Percentiles rank a stretch among this genome's conserved stretches.
phyloP scores from a whole-genome alignment of 2,888 invertebrate species.

The Coelopa pilipes region DNA sequence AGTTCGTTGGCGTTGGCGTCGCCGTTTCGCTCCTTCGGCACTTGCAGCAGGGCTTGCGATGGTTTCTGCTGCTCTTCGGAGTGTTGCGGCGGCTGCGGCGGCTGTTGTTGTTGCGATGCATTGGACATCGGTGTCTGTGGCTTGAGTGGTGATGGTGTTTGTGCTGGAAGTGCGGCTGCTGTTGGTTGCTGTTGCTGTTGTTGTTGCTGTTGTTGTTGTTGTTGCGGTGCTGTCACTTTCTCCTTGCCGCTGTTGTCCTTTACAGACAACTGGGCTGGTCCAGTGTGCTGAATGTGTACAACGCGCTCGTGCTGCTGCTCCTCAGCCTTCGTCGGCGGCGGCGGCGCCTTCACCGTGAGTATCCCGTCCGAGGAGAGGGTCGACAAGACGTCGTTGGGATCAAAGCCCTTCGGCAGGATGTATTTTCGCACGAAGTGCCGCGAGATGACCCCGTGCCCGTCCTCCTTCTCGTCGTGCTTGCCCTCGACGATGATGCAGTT shows the following conservation, averaged over 20 bases:
- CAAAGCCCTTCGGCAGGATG: conserved; percentile 75
- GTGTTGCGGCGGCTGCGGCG: conserved; percentile 19
- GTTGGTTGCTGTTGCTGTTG: conserved; percentile 32
- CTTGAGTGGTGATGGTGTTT: conserved; percentile 17
- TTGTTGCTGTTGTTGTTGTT: conserved; percentile 42
- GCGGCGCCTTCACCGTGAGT: conserved; percentile 78
- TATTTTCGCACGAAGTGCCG: conserved; percentile 82
- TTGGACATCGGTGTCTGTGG: conserved; percentile 16
- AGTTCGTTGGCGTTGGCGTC: conserved; percentile 40
- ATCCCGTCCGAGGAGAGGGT: conserved; percentile 85
- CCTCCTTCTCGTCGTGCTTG: conserved; percentile 77
- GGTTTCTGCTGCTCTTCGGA: conserved; percentile 16
- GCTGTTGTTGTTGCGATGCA: conserved; percentile 36
- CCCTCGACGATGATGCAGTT: conserved; percentile 75
- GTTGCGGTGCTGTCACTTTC: conserved; percentile 35
- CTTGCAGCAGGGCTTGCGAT: no score
- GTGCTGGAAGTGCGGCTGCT: conserved; percentile 30
- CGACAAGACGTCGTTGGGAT: conserved; percentile 78
- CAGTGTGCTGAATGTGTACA: conserved; percentile 73
- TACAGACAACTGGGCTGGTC: conserved; percentile 67
- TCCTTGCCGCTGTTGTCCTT: conserved; percentile 46
- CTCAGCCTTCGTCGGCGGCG: conserved; percentile 56
- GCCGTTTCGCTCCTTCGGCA: conserved; percentile 33
- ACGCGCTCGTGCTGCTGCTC: conserved; percentile 68
- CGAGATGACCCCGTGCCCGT: conserved; percentile 80